Evolutionary conservation across 2,113 vertebrate genomes (phyloP).

Genomic region (Monarcha castaneiventris): DNA sequence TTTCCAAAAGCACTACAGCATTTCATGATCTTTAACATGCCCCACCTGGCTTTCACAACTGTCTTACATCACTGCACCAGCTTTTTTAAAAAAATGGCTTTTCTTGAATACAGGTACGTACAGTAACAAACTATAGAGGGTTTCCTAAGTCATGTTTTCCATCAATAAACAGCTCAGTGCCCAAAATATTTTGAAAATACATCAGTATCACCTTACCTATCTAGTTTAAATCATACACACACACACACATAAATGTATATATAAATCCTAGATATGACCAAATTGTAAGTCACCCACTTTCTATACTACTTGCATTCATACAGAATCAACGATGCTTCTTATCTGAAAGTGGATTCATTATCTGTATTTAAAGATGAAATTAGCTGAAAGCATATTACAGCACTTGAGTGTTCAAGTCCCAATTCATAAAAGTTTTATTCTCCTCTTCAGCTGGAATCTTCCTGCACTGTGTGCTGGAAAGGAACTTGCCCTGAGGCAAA

Average conservation of each 20-base stretch:
- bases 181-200: background rate
- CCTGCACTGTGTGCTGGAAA: background rate
- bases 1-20: background rate
- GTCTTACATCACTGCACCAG: background rate
- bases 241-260: background rate
- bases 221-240: background rate
- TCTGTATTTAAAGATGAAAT: constrained; percentile 54
- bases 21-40: background rate
- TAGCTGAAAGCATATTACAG: constrained; percentile 45
- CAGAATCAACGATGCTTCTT: background rate
- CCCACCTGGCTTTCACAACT: background rate
- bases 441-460: constrained; percentile 18
- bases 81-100: background rate
- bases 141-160: background rate
- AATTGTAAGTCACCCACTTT: background rate
- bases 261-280: background rate
- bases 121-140: background rate
- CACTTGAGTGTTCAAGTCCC: constrained; percentile 36
- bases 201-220: background rate
- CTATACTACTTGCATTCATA: background rate
- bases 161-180: background rate
- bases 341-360: constrained; percentile 49
- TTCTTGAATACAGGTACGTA: background rate
- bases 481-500: background rate
- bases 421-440: constrained; percentile 60